phyloP scores from a whole-genome alignment of 2,888 invertebrate species.

The Meteorus cinctellus region DNA sequence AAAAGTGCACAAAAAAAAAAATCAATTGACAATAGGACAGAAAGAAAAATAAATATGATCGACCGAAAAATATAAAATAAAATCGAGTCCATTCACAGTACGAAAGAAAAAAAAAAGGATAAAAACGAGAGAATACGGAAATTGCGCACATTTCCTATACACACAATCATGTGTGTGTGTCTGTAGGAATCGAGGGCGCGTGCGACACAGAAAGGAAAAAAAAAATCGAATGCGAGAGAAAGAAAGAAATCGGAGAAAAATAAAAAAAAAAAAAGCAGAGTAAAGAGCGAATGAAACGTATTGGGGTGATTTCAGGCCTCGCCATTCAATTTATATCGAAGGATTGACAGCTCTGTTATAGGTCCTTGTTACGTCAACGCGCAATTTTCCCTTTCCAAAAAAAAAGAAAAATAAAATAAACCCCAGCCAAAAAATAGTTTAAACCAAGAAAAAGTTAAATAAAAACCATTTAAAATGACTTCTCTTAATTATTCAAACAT shows the following conservation, averaged over 20 bases:
- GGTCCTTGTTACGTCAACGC: constrained; percentile 67
- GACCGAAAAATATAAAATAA: background rate
- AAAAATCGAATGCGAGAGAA: constrained; percentile 45
- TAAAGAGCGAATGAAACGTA: constrained; percentile 46
- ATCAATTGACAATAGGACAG: background rate
- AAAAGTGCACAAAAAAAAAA: background rate
- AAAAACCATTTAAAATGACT: background rate
- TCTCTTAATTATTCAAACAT: too few species aligned
- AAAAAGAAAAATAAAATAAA: constrained; percentile 32
- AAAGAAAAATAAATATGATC: background rate
- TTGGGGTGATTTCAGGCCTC: constrained; percentile 68
- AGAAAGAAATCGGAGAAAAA: constrained; percentile 52
- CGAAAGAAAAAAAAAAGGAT: too few species aligned
- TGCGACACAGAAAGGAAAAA: constrained; percentile 57
- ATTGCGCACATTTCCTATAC: constrained; percentile 1
- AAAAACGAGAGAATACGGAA: too few species aligned
- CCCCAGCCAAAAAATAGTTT: background rate
- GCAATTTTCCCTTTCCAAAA: constrained; percentile 46
- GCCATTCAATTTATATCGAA: constrained; percentile 71
- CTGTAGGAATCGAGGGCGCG: constrained; percentile 45
- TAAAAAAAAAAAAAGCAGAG: constrained; percentile 53
- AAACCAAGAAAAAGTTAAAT: background rate
- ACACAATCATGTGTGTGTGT: background rate
- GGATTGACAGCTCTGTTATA: constrained; percentile 72
- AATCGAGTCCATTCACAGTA: background rate